Percentiles rank a stretch among this genome's conserved stretches.
Conservation (phyloP, 2,113 vertebrate genomes). For the Heptranchias perlo region DNA sequence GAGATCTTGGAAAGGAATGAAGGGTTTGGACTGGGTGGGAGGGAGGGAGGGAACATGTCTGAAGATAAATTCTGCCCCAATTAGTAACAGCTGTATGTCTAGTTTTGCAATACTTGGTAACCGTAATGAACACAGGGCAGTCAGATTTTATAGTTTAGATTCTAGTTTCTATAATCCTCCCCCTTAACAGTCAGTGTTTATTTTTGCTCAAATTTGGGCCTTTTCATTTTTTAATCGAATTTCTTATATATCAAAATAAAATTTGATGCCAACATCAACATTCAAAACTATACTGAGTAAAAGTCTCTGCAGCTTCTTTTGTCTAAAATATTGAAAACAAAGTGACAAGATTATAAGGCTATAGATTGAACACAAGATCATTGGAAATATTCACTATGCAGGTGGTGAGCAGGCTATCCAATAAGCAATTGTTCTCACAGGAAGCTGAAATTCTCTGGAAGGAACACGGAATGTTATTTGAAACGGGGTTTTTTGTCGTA, state of each 20-base stretch:
- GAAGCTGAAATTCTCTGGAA: neutral
- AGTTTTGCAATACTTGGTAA: conserved; percentile 5
- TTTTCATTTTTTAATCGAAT: neutral
- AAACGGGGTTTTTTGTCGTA: neutral
- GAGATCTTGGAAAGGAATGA: conserved; percentile 8
- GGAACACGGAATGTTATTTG: neutral
- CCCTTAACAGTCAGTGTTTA: neutral
- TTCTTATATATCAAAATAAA: neutral
- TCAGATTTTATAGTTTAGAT: neutral
- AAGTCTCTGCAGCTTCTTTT: neutral
- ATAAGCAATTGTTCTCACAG: neutral
- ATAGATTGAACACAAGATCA: neutral
- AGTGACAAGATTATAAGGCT: neutral
- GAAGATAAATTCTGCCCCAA: conserved; percentile 2
- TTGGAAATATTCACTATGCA: neutral
- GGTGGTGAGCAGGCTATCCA: neutral
- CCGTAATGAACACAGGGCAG: neutral
- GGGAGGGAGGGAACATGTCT: neutral
- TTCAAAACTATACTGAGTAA: neutral
- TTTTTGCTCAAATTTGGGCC: neutral
- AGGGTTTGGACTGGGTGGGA: neutral
- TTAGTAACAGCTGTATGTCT: neutral
- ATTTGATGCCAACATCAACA: neutral
- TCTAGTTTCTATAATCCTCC: neutral
- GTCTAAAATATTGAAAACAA: neutral